A percentile compares a stretch with the other conserved stretches of the same genome.
phyloP scores from a whole-genome alignment of 2,797 vertebrate genomes.

The Austrolebias charrua region DNA sequence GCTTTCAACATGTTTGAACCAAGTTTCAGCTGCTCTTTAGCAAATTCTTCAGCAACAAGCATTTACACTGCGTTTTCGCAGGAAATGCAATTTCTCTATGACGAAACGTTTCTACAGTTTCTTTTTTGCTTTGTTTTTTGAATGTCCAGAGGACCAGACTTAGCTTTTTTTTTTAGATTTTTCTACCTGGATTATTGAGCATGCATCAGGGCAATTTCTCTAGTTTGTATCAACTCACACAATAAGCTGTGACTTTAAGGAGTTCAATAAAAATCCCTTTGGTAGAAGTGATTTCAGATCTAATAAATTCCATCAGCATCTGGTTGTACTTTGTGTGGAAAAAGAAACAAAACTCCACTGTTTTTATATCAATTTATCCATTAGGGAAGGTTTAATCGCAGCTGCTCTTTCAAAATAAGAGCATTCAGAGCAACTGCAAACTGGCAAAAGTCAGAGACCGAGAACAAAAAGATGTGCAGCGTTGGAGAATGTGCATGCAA shows the following conservation, averaged over 20 bases:
- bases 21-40: too few species aligned
- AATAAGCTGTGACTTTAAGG: neutral
- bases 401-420: slow-evolving; percentile 32
- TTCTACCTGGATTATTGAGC: too few species aligned
- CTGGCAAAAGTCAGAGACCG: slow-evolving; percentile 1
- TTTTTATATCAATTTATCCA: neutral
- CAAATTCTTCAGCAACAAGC: too few species aligned
- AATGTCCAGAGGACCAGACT: too few species aligned
- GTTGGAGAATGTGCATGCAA: neutral
- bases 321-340: slow-evolving; percentile 14
- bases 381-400: neutral
- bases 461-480: neutral
- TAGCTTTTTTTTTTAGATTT: too few species aligned
- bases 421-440: slow-evolving; percentile 4
- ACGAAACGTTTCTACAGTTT: too few species aligned
- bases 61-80: too few species aligned
- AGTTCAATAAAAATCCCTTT: neutral
- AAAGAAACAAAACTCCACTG: neutral
- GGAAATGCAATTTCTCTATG: too few species aligned
- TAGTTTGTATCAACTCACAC: neutral
- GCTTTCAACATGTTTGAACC: too few species aligned
- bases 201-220: too few species aligned
- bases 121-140: too few species aligned
- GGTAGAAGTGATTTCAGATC: neutral
- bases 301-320: neutral